phyloP scores from a whole-genome alignment of 2,113 vertebrate species.

The Rhinolophus sinicus region DNA sequence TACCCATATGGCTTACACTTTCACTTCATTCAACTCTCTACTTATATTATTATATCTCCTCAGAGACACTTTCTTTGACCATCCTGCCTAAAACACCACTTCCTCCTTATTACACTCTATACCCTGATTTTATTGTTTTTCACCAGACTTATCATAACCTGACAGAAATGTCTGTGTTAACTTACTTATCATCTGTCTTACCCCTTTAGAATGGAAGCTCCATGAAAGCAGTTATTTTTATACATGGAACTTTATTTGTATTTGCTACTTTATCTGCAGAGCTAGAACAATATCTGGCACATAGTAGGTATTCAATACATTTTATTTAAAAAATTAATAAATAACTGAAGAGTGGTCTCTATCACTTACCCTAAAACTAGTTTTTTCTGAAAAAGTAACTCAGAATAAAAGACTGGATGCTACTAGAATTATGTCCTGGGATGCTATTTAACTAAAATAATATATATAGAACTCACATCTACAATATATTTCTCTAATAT shows the following conservation, averaged over 20 bases:
- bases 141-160: not conserved
- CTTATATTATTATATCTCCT: not conserved
- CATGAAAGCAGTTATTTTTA: slow-evolving; percentile 19
- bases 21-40: slow-evolving; percentile 12
- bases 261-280: slow-evolving; percentile 31
- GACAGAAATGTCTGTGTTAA: slow-evolving; percentile 13
- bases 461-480: not conserved
- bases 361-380: slow-evolving; percentile 47
- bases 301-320: not conserved
- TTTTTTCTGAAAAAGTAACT: slow-evolving; percentile 56
- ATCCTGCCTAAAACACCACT: not conserved
- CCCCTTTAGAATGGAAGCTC: slow-evolving; percentile 1
- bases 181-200: slow-evolving; percentile 7
- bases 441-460: slow-evolving; percentile 52
- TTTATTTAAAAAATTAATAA: slow-evolving; percentile 46
- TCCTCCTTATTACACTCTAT: not conserved
- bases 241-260: slow-evolving; percentile 29
- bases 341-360: not conserved
- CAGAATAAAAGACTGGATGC: not conserved
- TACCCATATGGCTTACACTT: not conserved
- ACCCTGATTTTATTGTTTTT: slow-evolving; percentile 16
- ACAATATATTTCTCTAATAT: not conserved
- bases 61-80: not conserved
- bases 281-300: slow-evolving; percentile 6
- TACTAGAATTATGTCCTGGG: slow-evolving; percentile 1